Evolutionary conservation across 2,888 invertebrate species (phyloP).

Genomic region (Nemurella pictetii): DNA sequence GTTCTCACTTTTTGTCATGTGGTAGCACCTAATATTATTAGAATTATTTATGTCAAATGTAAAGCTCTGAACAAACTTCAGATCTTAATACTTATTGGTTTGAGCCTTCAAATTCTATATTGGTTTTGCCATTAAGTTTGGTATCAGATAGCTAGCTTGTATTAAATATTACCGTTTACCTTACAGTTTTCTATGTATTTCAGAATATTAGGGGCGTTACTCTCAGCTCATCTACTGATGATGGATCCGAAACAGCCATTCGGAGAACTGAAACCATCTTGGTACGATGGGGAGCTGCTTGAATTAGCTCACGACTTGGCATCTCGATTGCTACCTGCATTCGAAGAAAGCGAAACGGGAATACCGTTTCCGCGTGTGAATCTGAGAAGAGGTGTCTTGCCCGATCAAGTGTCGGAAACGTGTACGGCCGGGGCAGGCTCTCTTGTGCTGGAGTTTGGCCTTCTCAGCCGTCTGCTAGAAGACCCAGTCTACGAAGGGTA

Average conservation of each 20-base stretch:
- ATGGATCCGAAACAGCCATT: constrained; percentile 58
- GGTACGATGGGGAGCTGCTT: constrained; percentile 61
- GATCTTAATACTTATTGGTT: too few species aligned
- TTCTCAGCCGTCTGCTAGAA: constrained; percentile 59
- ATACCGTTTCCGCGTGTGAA: constrained; percentile 62
- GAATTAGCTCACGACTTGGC: constrained; percentile 64
- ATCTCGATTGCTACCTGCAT: constrained; percentile 60
- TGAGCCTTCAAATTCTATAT: too few species aligned
- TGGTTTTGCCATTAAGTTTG: too few species aligned
- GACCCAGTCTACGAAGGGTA: constrained; percentile 63
- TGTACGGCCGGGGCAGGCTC: constrained; percentile 67
- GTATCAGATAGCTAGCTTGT: neutral
- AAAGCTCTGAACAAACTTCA: too few species aligned
- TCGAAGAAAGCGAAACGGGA: constrained; percentile 61
- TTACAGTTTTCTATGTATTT: constrained; percentile 28
- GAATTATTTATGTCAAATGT: too few species aligned
- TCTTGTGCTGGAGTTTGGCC: constrained; percentile 62
- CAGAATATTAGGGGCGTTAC: constrained; percentile 60
- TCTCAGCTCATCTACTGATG: constrained; percentile 65
- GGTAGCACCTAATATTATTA: too few species aligned
- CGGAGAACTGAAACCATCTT: constrained; percentile 54
- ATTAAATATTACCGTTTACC: too few species aligned
- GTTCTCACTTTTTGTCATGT: neutral
- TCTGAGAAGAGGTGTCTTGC: constrained; percentile 56
- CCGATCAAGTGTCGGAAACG: constrained; percentile 57